Base-by-base conservation (phyloP, 2,113 vertebrate genomes). In the Gobio gobio region DNA sequence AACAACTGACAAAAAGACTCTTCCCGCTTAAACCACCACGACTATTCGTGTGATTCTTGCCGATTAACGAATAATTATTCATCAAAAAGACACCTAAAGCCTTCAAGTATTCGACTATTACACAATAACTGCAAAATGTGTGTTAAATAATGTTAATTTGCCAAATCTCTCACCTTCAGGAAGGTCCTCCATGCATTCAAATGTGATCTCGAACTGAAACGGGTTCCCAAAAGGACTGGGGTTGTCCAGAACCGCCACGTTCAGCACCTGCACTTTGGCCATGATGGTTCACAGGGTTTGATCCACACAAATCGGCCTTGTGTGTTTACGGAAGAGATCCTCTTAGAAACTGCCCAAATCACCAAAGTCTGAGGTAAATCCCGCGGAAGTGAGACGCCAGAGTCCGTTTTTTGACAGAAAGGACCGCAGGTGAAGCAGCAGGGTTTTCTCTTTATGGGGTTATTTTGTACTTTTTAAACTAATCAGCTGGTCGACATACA, bases 201-300 rank as follows among this genome's bases (percentile, higher is more conserved):
- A 98, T 20, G 96, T 97, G 87, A 97, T 96, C 92, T 98, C 97
- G 89, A 98, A 98, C 90, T 97, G 97, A 86, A 98, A 97, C 1
- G 97, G 97, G 78, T 96, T 97, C 90, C 95, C 93, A 90, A 98
- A 98, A 2, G 95, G 96, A 78, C 96, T 96, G 63, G 97, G 97
- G 87, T 98, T 98, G 89, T 98, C 96, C 93, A 97, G 88, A 9
- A 98, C 95, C 51, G 95, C 94, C 24, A 97, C 96, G 40, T 97
- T 97, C 83, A 97, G 88, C 83, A 97, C 96, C 86, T 97, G 96
- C 40, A 98, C 97, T 89, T 97, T 97, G 54, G 97, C 97, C 97
- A 98, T 97, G 29, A 20, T 72, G 47, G 10, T 22, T 58, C 64
- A 54, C 26, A 18, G 16, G 24, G 43, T 14, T 7, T 10, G 43